Base-by-base conservation (phyloP, 2,797 vertebrate species). In the Argentina silus region DNA sequence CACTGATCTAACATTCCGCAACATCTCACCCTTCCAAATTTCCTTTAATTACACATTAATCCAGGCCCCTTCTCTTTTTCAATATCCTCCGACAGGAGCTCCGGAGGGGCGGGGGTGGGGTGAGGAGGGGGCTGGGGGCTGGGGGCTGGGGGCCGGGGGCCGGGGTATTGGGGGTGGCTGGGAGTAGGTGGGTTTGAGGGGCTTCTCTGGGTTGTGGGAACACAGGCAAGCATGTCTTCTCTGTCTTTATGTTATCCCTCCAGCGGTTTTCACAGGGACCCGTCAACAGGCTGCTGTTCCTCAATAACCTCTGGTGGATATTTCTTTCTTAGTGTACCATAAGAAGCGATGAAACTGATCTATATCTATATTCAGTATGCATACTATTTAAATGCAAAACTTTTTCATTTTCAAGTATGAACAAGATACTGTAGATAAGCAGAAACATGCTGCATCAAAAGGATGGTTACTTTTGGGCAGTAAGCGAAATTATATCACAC, bases 1-100 rank as follows among this genome's bases (percentile, higher is more conserved):
- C 95, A 99, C 96, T 98, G 98, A 99, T 98, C 98, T 99, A 99
- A 99, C 97, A 98, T 98, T 98, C 97, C 96, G 95, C 95, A 96
- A 96, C 96, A 98, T 95, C 96, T 97, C 95, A 95, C 95, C 95
- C 96, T 97, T 96, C 96, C 96, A 98, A 97, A 98, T 96, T 96
- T 96, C 94, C 96, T 97, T 98, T 98, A 98, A 98, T 98, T 97
- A 97, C 96, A 96, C 93, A 93, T 93, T 97, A 97, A 98, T 97
- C 96, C 97, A 95, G 95, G 90, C 96, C 95, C 96, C 96, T 95
- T 95, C 95, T 95, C 95, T 95, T 96, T 94, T 98, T 98, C 95
- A 98, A 96, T 96, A 96, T 94, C 94, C 94, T 93, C 93, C 95
- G 95, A 96, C 94, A 86, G 95, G 93, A 93, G 90, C 87, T 85